Conservation (phyloP, 2,113 vertebrate species). For the Oceanites oceanicus region DNA sequence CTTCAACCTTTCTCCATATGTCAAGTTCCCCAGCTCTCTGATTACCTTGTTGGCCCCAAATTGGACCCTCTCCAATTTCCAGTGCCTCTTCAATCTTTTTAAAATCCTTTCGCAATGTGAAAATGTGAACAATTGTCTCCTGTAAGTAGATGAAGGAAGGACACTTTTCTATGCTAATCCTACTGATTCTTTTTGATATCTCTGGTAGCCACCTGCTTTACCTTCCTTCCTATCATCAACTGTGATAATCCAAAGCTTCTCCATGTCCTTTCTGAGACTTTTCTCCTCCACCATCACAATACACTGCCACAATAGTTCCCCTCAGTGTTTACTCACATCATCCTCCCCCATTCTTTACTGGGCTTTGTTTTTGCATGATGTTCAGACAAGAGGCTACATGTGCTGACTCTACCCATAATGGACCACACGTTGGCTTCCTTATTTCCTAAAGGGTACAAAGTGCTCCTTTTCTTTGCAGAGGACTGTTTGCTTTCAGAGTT, state of each 20-base stretch:
- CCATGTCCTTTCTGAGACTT: neutral
- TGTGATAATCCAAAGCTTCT: neutral
- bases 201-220: neutral
- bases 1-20: neutral
- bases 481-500: neutral
- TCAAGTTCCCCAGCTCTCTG: neutral
- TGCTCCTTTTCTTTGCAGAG: neutral
- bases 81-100: neutral
- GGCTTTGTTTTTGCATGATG: neutral
- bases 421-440: neutral
- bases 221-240: neutral
- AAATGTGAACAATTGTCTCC: neutral
- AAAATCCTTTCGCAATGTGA: neutral
- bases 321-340: neutral
- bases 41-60: neutral
- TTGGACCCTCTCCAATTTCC: rapidly evolving
- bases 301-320: neutral
- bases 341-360: neutral
- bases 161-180: neutral
- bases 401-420: neutral
- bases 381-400: neutral
- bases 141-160: neutral
- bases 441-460: neutral
- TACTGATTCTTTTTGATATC: rapidly evolving
- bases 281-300: neutral